Percentiles rank a stretch among this genome's conserved stretches.
phyloP scores from a whole-genome alignment of 2,888 invertebrate genomes.

The Tridacna gigas region DNA sequence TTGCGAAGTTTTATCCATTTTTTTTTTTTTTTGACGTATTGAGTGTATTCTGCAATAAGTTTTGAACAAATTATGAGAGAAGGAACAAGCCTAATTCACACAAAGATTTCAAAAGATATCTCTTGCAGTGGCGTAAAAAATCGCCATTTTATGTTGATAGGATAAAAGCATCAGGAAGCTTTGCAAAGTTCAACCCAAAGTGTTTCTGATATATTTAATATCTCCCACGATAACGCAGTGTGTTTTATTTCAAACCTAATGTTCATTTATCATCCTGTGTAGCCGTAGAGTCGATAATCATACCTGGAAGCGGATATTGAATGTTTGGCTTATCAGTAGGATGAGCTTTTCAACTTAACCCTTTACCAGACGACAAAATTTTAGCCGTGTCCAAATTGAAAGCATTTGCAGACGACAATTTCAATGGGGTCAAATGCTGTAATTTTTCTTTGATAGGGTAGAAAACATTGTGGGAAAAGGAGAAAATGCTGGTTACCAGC shows the following conservation, averaged over 20 bases:
- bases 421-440: neutral
- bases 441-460: neutral
- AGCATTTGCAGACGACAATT: neutral
- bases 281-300: slow-evolving; percentile 4
- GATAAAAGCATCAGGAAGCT: too few relatives aligned
- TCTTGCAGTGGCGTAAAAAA: neutral
- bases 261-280: slow-evolving; percentile 6
- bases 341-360: neutral
- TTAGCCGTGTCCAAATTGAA: neutral
- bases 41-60: neutral
- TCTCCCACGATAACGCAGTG: slow-evolving; percentile 2
- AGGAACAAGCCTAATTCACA: too few relatives aligned
- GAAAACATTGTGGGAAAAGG: slow-evolving; percentile 6
- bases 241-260: slow-evolving; percentile 13
- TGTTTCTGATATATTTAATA: slow-evolving; percentile 8
- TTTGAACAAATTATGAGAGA: too few relatives aligned
- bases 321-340: neutral
- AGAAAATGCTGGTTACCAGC: neutral
- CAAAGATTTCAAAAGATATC: neutral
- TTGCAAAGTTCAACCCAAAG: neutral
- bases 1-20: too few relatives aligned
- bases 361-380: neutral
- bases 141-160: neutral
- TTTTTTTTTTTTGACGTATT: neutral
- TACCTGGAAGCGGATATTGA: slow-evolving; percentile 8